These are phyloP conservation scores for Dunckerocampus dactyliophorus DNA, from an alignment of 2,113 vertebrate genomes.

Conservation along the genomic window DNA sequence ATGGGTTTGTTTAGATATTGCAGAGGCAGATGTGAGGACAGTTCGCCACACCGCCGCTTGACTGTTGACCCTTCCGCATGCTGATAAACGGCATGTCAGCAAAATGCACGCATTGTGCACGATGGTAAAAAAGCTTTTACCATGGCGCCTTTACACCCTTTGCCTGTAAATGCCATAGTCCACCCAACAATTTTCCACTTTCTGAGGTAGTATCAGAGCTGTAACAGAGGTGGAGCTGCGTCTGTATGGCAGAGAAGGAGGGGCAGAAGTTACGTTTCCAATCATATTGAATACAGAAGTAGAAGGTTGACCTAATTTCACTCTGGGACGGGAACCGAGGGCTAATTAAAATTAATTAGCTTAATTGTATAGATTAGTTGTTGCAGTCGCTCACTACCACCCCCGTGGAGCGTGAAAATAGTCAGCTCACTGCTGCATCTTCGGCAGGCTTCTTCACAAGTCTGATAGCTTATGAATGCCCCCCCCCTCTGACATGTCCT, in stretches of 20 bases:
- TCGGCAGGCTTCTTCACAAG: not conserved
- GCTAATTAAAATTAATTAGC: conserved; percentile 56
- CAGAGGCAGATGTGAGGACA: not conserved
- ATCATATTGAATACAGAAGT: conserved; percentile 26
- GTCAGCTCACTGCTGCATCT: not conserved
- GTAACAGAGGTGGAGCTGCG: conserved; percentile 19
- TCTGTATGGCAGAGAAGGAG: too few species aligned
- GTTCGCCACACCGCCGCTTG: not conserved
- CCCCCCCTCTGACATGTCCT: conserved; percentile 28
- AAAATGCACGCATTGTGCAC: conserved; percentile 9
- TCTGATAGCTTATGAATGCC: not conserved
- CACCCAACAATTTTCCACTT: too few species aligned
- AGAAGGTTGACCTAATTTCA: conserved; percentile 39
- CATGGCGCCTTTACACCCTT: too few species aligned
- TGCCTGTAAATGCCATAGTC: too few species aligned
- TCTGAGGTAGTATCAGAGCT: conserved; percentile 43
- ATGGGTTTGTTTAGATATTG: not conserved
- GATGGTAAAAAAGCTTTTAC: too few species aligned
- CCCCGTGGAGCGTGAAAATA: not conserved
- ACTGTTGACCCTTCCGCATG: conserved; percentile 13
- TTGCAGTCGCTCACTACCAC: not conserved
- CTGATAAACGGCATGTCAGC: conserved; percentile 3
- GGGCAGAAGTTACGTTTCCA: not conserved
- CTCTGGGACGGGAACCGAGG: conserved; percentile 31
- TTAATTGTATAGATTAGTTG: conserved; percentile 4